phyloP scores from a whole-genome alignment of 2,888 invertebrate species.

The Pimpla rufipes region DNA sequence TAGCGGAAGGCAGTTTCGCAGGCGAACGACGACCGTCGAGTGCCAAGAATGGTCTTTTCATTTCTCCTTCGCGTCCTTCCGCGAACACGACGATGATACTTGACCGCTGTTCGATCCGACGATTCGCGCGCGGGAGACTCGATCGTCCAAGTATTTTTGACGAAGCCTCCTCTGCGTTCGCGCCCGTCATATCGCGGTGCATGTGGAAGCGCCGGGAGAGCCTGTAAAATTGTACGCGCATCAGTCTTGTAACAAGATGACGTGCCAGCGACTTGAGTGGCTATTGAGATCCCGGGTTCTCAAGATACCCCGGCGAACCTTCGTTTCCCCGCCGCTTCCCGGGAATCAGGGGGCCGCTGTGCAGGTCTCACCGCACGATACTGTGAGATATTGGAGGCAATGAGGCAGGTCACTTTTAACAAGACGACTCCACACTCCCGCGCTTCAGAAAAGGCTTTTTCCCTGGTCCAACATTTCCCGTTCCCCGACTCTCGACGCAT shows the following conservation, averaged over 20 bases:
- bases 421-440: slow-evolving; percentile 79
- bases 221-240: slow-evolving; percentile 60
- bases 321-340: slow-evolving; percentile 26
- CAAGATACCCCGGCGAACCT: slow-evolving; percentile 75
- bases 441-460: slow-evolving; percentile 64
- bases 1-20: slow-evolving; percentile 34
- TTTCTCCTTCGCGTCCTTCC: slow-evolving; percentile 26
- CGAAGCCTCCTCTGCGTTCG: background rate
- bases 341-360: slow-evolving; percentile 73
- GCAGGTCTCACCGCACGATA: slow-evolving; percentile 53
- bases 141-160: slow-evolving; percentile 10
- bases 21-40: slow-evolving; percentile 61
- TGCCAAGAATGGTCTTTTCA: slow-evolving; percentile 68
- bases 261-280: slow-evolving; percentile 77
- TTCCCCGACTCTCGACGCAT: slow-evolving; percentile 41
- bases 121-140: slow-evolving; percentile 38
- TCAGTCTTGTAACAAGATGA: slow-evolving; percentile 74
- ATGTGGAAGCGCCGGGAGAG: slow-evolving; percentile 20
- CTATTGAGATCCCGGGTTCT: slow-evolving; percentile 82
- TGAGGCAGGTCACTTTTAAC: slow-evolving; percentile 85
- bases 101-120: slow-evolving; percentile 64
- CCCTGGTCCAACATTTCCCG: slow-evolving; percentile 22
- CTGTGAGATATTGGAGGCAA: slow-evolving; percentile 84
- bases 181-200: background rate
- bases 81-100: slow-evolving; percentile 64